Base-by-base conservation (phyloP, 2,888 invertebrate genomes). In the Synergus itoensis region DNA sequence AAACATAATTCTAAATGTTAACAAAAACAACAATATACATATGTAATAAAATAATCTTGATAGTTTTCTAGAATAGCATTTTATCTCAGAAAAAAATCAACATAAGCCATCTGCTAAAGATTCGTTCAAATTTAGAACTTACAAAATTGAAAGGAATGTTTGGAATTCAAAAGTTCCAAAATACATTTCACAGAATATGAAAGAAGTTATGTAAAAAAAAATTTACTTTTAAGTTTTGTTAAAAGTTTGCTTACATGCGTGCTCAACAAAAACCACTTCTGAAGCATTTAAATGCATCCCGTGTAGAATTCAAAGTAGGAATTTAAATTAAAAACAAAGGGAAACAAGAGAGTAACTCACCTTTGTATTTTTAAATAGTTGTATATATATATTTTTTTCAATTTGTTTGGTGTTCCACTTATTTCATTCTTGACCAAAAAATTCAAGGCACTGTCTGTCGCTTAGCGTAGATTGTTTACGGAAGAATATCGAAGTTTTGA, bases 71-170 rank as follows among this genome's bases (percentile, higher is more conserved):
- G 3, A 9, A 57, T 3, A 18, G 18, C 9, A 57, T 57, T 57
- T 18, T 18, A 18, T 18, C n/a, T 9, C n/a, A 9, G 53, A 57
- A 57, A 57, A 53, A 57, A 18, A 12, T 60, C 8, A 62, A 62
- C 21, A 62, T 1, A 62, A 62, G 28, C 62, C 62, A 73, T 53
- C 36, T 9, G n/a, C 53, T 11, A 4, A 73, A 73, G 73, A 73
- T 53, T 53, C 16, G 53, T 57, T 53, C 36, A 73, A 53, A 73
- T 73, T 73, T 73, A 73, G 73, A 73, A 28, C 73, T 73, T 73
- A 53, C 53, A 73, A 73, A 48, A 73, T 73, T 73, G 12, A 73
- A 73, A 73, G 73, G 73, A 73, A 73, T 73, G 73, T 12, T 18
- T n/a, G 53, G 73, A 73, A 36, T 73, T 73, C 16, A 53, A 36